Conservation (phyloP, 2,113 vertebrate genomes). For the Hypocryptadius cinnamomeus region DNA sequence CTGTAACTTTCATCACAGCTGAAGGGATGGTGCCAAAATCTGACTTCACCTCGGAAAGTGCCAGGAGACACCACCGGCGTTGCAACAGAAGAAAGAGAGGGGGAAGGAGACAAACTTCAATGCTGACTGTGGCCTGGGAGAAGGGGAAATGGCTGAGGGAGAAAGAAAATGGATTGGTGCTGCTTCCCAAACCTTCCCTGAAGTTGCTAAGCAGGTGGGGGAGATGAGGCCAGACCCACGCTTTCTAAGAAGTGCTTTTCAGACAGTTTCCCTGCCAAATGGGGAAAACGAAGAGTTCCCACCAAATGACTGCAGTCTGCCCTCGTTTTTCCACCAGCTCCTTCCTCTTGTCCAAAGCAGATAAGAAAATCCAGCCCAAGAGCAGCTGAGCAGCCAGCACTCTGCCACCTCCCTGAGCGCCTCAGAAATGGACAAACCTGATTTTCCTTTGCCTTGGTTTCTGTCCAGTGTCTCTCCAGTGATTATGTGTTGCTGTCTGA, state of each 20-base stretch:
- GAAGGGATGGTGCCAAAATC: constrained; percentile 27
- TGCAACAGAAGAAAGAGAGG: constrained; percentile 24
- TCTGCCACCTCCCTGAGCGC: background rate
- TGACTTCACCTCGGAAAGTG: constrained; percentile 2
- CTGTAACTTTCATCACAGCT: constrained; percentile 40
- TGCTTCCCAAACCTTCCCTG: background rate
- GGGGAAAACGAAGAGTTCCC: background rate
- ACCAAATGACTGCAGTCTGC: background rate
- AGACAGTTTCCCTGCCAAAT: background rate
- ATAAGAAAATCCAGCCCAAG: background rate
- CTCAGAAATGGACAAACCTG: background rate
- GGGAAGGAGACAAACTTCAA: background rate
- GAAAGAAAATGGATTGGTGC: background rate
- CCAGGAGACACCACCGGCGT: constrained; percentile 6
- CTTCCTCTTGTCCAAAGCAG: background rate
- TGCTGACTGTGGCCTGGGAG: background rate
- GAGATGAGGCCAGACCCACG: background rate
- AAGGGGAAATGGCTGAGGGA: background rate
- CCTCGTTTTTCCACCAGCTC: background rate
- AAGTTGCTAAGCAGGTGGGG: constrained; percentile 32
- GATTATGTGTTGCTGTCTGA: background rate
- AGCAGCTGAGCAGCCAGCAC: background rate
- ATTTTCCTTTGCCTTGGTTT: background rate
- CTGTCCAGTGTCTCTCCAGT: background rate
- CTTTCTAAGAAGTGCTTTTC: background rate